Base-by-base conservation (phyloP, 2,888 invertebrate species). In the Phyllotreta striolata region DNA sequence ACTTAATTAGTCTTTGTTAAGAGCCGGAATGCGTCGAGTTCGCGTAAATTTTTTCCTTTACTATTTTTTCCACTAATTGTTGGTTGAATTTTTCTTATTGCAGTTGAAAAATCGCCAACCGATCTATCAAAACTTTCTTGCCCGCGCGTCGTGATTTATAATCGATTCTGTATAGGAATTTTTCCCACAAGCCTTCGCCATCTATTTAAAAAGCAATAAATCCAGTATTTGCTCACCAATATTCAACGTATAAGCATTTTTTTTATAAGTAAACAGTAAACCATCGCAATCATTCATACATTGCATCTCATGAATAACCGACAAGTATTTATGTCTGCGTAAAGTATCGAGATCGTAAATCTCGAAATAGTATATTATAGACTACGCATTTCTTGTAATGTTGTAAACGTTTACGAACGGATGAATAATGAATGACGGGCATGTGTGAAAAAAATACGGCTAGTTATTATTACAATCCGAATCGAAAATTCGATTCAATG, bases 1-100 rank as follows among this genome's bases (percentile, higher is more conserved):
- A 60, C 60, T 60, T 60, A 60, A 60, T 60, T 60, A 60, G 60
- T 52, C 60, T 60, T 60, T 60, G 60, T 60, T 60, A 37, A 59
- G 54, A 60, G 52, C 10, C 37, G 60, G 49, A 60, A 60, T 47
- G 43, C 14, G 13, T 37, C 14, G n/a, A 10, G 37, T 52, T 12
- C 38, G 8, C 10, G 9, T 59, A 59, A 1, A 24, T 24, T 24
- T 24, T 24, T 24, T 24, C 24, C 24, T 24, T 4, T 24, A 24
- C 24, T 3, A n/a, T 41, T 41, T 41, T 12, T n/a, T 41, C 37
- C 52, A 39, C 35, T 7, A 12, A 4, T n/a, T 5, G 37, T 38
- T 3, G 10, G 10, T 40, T 40, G 6, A 54, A 24, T 40, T 24
- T 10, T 40, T 13, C 39, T 13, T 54, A n/a, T 6, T 34, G 39